A percentile compares a stretch with the other conserved stretches of the same genome.
Evolutionary conservation across 2,888 invertebrate genomes (phyloP).

Genomic region (Lithophane socia): DNA sequence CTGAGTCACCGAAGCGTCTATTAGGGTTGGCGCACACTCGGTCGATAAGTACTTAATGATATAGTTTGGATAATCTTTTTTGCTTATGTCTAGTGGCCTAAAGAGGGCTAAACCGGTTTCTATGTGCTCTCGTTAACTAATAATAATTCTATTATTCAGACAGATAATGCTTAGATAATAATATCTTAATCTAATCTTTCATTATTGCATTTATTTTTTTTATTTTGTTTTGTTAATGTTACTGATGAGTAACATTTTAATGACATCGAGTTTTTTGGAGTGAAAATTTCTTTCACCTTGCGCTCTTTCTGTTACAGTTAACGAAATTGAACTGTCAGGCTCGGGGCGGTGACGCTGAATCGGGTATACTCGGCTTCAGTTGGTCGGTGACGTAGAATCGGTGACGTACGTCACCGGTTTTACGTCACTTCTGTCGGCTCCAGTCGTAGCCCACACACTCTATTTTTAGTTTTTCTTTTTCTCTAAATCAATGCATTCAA

Average conservation of each 20-base stretch:
- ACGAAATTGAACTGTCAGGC: too few relatives aligned
- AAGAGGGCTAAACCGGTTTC: conserved; percentile 27
- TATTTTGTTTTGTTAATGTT: too few relatives aligned
- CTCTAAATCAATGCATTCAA: not conserved
- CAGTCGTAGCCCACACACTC: too few relatives aligned
- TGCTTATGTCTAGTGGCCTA: conserved; percentile 15
- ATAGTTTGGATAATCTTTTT: conserved; percentile 43
- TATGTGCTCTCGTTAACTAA: not conserved
- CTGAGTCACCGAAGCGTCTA: conserved; percentile 82
- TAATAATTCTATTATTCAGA: not conserved
- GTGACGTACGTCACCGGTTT: too few relatives aligned
- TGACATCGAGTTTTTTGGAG: not conserved
- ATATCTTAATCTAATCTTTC: not conserved
- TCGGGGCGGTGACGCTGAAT: too few relatives aligned
- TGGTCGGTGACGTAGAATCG: too few relatives aligned
- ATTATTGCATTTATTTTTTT: too few relatives aligned
- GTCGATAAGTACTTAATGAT: conserved; percentile 58
- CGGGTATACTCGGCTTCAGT: too few relatives aligned
- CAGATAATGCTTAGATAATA: not conserved
- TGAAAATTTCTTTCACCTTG: too few relatives aligned
- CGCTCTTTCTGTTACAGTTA: too few relatives aligned
- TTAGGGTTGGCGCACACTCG: conserved; percentile 75
- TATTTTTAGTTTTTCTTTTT: not conserved
- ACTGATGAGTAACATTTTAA: too few relatives aligned
- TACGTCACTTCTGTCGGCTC: too few relatives aligned